Base-by-base conservation (phyloP, 1,140 invertebrate species). In the Wasmannia auropunctata region DNA sequence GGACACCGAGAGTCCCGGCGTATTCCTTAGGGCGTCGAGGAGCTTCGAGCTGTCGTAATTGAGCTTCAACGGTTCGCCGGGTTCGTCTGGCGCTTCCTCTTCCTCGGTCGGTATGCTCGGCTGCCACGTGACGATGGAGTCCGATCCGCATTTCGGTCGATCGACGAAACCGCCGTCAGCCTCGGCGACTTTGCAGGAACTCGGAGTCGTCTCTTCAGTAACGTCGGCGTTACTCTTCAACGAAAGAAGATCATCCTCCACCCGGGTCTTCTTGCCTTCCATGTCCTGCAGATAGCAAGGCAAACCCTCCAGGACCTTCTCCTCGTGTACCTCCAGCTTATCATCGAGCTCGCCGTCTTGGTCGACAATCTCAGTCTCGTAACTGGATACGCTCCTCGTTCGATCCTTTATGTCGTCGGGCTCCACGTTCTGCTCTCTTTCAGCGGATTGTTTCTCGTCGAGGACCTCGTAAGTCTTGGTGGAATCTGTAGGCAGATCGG, bases 1-100 rank as follows among this genome's bases (percentile, higher is more conserved):
- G 19, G 94, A 94, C 22, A 95, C 89, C 10, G 94, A 94, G 2
- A 95, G 86, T 16, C 93, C 94, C 0, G 94, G 94, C 16, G 93
- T 95, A 10, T 94, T 94, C 34, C 90, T 92, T 37, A 95, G 87
- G 40, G 92, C 93, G 70, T 93, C 88, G 31, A 95, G 86, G 16
- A 94, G 94, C 70, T 91, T 92, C 6, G 92, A 93, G 84, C 89
- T 94, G 25, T 93, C 91, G 40, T 91, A 87, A 54, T 91, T 83
- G n/a, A 88, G 76, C 10, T 87, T 91, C 60, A 67, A 28, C 16
- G 86, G 86, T 2, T 90, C 75, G 3, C 86, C 80, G 37, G 88
- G 87, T 4, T 90, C 89, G 22, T 88, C 85, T 3, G 80, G 83
- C 46, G 87, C 60, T 10, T 91, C 87, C 8, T 90, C 90, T 2